These are phyloP conservation scores for Oscheius sp. DNA, from an alignment of 2,888 invertebrate species.

Conservation along the genomic window DNA sequence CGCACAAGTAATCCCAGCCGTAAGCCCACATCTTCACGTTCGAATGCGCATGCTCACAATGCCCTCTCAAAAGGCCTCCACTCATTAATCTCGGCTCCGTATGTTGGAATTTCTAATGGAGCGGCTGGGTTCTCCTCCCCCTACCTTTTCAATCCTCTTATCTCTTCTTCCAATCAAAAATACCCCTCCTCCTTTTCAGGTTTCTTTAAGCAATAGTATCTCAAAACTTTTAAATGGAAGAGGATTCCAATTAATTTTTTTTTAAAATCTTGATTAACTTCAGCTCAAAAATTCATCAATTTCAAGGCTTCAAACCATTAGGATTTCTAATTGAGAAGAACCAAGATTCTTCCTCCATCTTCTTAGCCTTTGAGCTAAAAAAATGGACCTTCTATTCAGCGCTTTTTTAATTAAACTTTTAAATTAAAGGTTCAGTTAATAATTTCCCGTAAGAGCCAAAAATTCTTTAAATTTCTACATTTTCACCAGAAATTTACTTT, in stretches of 20 bases:
- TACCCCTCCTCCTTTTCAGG: too few species aligned
- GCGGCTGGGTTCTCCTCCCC: too few species aligned
- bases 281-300: neutral
- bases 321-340: neutral
- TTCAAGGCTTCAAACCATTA: neutral
- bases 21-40: constrained; percentile 25
- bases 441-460: neutral
- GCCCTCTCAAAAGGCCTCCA: neutral
- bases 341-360: neutral
- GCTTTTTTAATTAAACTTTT: too few species aligned
- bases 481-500: neutral
- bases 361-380: neutral
- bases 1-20: constrained; percentile 23
- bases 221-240: too few species aligned
- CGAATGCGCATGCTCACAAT: constrained; percentile 3
- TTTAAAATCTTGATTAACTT: neutral
- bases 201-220: too few species aligned
- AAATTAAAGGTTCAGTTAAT: too few species aligned
- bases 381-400: neutral
- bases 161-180: too few species aligned
- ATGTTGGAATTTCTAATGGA: too few species aligned
- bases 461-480: neutral
- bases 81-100: too few species aligned
- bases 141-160: too few species aligned
- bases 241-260: too few species aligned